Evolutionary conservation across 2,113 vertebrate genomes (phyloP), one percentile per base, ranked within the genome.

Genomic region (Dermatemys mawii): DNA sequence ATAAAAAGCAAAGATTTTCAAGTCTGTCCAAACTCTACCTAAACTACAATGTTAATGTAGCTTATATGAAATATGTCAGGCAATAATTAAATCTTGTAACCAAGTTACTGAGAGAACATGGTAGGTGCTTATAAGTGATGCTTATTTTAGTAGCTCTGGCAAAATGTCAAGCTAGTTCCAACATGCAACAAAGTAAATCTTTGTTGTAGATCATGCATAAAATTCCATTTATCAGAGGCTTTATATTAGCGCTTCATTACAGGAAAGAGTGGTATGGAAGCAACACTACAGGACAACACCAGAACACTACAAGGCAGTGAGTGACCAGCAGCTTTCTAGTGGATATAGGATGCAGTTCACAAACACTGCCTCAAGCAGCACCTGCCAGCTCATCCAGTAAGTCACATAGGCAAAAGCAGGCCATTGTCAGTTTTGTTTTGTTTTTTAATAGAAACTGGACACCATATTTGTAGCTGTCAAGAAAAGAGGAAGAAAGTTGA

Each of bases 401-500:
- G 32, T 2, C 73, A 8, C 22, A 55, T 11, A 55, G 54, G 54
- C 24, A 55, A n/a, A n/a, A 55, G 54, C 54, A 55, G 54, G 24
- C 24, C 54, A 32, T 5, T 7, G 55, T 12, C 27, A 60, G 2
- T 1, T 3, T 70, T 1, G 1, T 22, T 51, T 32, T n/a, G n/a
- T n/a, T 53, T 22, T 22, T 53, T 16, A 49, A 75, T 1, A 29
- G 90, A 1, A 48, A 53, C 0, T 81, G 50, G 21, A 35, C 3
- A 2, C 24, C 0, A 0, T 0, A 0, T 38, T 35, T 6, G 29
- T 9, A 27, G 70, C 1, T 79, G 24, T 3, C 81, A 38, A 53
- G 11, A 27, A 49, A 78, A 51, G 7, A 19, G 80, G 41, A 60
- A 80, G 75, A 79, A 79, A 0, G 10, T 32, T 0, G 3, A 88